Conservation (phyloP, 1,140 invertebrate species). For the Heliconius melpomene region DNA sequence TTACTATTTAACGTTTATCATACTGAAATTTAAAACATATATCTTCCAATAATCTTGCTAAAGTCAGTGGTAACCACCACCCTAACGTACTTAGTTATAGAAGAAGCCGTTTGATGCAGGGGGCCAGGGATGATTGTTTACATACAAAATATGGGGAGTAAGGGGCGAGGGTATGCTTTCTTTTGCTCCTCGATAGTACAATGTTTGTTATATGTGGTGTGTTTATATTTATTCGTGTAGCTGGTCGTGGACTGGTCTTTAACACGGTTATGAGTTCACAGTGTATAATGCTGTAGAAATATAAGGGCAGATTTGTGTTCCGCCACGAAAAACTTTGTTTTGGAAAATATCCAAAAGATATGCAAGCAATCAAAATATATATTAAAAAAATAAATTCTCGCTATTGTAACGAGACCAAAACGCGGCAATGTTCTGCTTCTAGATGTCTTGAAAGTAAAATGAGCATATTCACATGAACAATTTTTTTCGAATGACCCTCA, state of each 20-base stretch:
- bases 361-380: too few relatives aligned
- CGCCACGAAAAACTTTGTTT: too few relatives aligned
- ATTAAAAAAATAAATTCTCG: too few relatives aligned
- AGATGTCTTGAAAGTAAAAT: not conserved
- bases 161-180: constrained; percentile 15
- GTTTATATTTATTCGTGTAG: not conserved
- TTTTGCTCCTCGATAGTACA: constrained; percentile 10
- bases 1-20: not conserved
- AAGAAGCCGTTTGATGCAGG: constrained; percentile 37
- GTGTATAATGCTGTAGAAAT: too few relatives aligned
- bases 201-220: not conserved
- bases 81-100: constrained; percentile 35
- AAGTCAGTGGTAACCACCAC: not conserved
- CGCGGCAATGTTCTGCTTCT: too few relatives aligned
- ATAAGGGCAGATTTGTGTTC: too few relatives aligned
- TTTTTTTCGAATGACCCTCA: constrained; percentile 10
- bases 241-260: too few relatives aligned
- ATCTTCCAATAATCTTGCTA: not conserved
- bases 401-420: too few relatives aligned
- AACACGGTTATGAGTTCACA: too few relatives aligned
- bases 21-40: not conserved
- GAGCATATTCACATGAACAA: not conserved
- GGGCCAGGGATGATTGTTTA: constrained; percentile 29
- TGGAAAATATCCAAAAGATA: too few relatives aligned
- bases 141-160: constrained; percentile 37